Base-by-base conservation (phyloP, 2,888 invertebrate species). In the Limenitis camilla region DNA sequence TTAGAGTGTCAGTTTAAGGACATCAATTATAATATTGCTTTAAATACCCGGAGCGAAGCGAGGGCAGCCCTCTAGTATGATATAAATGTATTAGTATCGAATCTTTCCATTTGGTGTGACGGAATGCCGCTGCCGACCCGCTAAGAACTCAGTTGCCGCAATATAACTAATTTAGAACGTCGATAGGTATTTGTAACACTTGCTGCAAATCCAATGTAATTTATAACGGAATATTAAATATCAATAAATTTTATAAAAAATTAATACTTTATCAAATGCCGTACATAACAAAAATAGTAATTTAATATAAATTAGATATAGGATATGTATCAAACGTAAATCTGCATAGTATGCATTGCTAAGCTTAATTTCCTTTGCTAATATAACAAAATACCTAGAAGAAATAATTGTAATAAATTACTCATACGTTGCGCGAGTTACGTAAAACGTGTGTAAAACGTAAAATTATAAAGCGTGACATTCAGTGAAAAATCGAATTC, bases 171-270 rank as follows among this genome's bases (percentile, higher is more conserved):
- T 60, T 56, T 55, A 47, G 40, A 51, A 28, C 11, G 56, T 52
- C 51, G 58, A 19, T 19, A 19, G 19, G 54, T 60, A 60, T 63
- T 63, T 61, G 56, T 54, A 55, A 58, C 53, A 50, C 53, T 57
- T 58, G 52, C 47, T 46, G 48, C 49, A 44, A 53, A 53, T 54
- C 55, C 55, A 52, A 45, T 46, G 36, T 51, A 55, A 28, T 36
- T 35, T 38, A 43, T 47, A 52, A 41, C 41, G 35, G 33, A 41
- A 54, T 33, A 9, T 33, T 19, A 19, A 33, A 33, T 43, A 46
- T 43, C 35, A 35, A 49, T 53, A 48, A 53, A 43, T 40, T 56
- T 42, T 47, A 19, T 19, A 19, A 19, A 19, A 19, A n/a, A n/a
- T n/a, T n/a, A n/a, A n/a, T n/a, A n/a, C n/a, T 19, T 19, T 2